Evolutionary conservation across 2,113 vertebrate genomes (phyloP), one percentile per base, ranked within the genome.

Genomic region (Pipa parva): DNA sequence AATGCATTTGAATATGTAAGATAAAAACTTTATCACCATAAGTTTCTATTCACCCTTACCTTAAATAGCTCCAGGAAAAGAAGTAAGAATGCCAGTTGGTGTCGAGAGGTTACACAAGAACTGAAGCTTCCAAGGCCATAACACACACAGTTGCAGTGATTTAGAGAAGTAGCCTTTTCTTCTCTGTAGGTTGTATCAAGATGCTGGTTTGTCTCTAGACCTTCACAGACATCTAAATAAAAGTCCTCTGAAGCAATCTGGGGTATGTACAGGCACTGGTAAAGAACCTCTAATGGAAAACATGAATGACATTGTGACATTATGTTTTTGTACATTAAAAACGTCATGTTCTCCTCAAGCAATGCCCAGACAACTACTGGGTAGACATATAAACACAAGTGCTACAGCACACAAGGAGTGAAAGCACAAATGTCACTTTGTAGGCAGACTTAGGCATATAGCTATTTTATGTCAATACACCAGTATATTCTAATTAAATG

Each of bases 91-190:
- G 91, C 88, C 2, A 98, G 87, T 74, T 97, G 96, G 72, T 71
- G 81, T 2, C 93, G 86, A 0, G 94, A 87, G 1, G 79, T 76
- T 29, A 81, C 69, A 13, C 90, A 93, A 5, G 83, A 87, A 20
- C 89, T 79, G 63, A 98, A 97, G 29, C 80, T 85, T 11, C 95
- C 95, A 1, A 97, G 71, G 8, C 95, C 95, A 1, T 93, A 95
- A 74, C 91, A 95, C 27, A 98, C 92, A 36, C 88, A 93, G 26
- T 82, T 76, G 45, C 78, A 42, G 1, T 0, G 1, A 10, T 3
- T 1, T 2, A 26, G 0, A n/a, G 36, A 36, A 0, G 7, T 0
- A 20, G 1, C 21, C 6, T 11, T 28, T 12, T 5, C 25, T 54
- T 31, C 52, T 63, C 2, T 24, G 45, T 0, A 12, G 33, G 24